Conservation (phyloP, 2,797 vertebrate species). For the Chelonia mydas region DNA sequence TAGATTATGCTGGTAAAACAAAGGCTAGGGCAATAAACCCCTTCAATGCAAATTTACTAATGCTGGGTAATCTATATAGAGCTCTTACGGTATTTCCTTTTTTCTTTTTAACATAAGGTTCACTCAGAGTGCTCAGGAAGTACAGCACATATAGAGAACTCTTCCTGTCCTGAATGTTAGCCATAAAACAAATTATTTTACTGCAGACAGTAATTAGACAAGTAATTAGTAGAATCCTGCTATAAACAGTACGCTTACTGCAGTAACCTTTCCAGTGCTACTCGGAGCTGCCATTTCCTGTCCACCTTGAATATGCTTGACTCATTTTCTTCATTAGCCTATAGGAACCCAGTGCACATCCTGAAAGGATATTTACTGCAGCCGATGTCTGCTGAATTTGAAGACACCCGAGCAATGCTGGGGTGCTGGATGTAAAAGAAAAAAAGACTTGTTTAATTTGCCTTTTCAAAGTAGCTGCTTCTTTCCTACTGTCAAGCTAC, state of each 20-base stretch:
- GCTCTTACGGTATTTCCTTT: constrained; percentile 19
- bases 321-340: constrained; percentile 20
- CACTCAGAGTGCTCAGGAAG: constrained; percentile 26
- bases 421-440: neutral
- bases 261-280: constrained; percentile 35
- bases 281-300: constrained; percentile 47
- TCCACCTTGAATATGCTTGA: neutral
- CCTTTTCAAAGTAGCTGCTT: neutral
- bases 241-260: constrained; percentile 1
- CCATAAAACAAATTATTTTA: constrained; percentile 68
- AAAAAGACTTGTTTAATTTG: neutral
- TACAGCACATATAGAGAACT: neutral
- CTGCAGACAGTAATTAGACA: constrained; percentile 57
- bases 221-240: constrained; percentile 16
- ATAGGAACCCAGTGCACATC: neutral
- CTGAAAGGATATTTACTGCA: constrained; percentile 23
- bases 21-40: neutral
- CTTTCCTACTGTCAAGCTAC: neutral
- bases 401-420: neutral
- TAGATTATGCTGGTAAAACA: neutral
- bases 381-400: constrained; percentile 17
- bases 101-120: neutral
- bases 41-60: neutral
- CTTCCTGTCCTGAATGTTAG: constrained; percentile 39
- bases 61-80: neutral